Evolutionary conservation across 2,888 invertebrate genomes (phyloP), one percentile per base, ranked within the genome.

Genomic region (Lacanobia wlatinum): DNA sequence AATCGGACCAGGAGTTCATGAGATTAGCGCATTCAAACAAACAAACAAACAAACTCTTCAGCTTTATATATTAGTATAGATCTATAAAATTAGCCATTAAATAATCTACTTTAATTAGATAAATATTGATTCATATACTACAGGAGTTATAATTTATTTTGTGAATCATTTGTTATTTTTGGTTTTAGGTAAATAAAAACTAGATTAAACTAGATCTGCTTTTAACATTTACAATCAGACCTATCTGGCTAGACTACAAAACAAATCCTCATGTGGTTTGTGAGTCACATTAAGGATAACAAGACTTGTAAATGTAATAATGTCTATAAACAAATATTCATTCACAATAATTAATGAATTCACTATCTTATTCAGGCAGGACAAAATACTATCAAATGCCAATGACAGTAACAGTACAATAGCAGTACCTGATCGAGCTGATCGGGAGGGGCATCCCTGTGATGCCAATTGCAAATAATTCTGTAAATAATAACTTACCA

Each of bases 401-500:
- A 16, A 46, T 14, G 46, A 12, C 40, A 40, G 34, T 34, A 34
- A 34, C 34, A n/a, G n/a, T n/a, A 34, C 34, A 34, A 34, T 34
- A 34, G 34, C 34, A 10, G 40, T 40, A 14, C 4, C 43, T 43
- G 43, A 43, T 43, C 4, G 14, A 14, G 1, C 43, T 43, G 43
- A 43, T 43, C 4, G 14, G 12, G 28, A 14, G 43, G 43, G 48
- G 7, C 18, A 48, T 18, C 18, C 1, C 48, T 2, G 18, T 18
- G 7, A 48, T 48, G 16, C 6, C 34, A 34, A 34, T 34, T 34
- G n/a, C n/a, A n/a, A 34, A 6, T 34, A 34, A 34, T 34, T 34
- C 10, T 28, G 3, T 28, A 28, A 28, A 28, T 3, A 28, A 28
- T 28, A 28, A 73, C 80, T 82, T 46, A 93, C 94, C 92, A 86